Base-by-base conservation (phyloP, 2,888 invertebrate genomes). In the Euphydryas editha region DNA sequence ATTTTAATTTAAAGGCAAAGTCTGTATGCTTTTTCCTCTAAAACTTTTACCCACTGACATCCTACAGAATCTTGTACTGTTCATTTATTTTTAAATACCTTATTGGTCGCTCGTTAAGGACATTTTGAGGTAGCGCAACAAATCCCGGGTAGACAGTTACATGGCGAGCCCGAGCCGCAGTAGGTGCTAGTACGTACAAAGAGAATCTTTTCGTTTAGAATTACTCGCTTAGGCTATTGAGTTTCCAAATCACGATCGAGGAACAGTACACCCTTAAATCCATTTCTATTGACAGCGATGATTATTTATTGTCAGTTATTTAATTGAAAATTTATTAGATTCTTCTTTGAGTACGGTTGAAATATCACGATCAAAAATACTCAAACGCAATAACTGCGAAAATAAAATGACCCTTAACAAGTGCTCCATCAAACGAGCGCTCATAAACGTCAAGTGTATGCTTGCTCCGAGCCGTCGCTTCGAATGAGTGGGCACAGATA, bases 91-190 rank as follows among this genome's bases (percentile, higher is more conserved):
- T 72, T 59, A 63, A n/a, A 72, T 76, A 71, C 77, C 78, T 74
- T 76, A 73, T 76, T 79, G 75, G 78, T 76, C 71, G 77, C 79
- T 81, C 81, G 83, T 83, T 82, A 54, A 82, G 75, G 67, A 63
- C 58, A 36, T 58, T 73, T 74, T 74, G 79, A 76, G 75, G 75
- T 75, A 73, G 79, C 65, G 60, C 75, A 79, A 83, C 84, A 83
- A 85, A 86, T 86, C 78, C 77, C 67, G 66, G 24, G 73, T 70
- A 75, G 82, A 82, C 83, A 78, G 78, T 73, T 75, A 85, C 84
- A 83, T 77, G 81, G 79, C 82, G 78, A 83, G 83, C 81, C 77
- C 72, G 80, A 83, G 82, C 82, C 78, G 70, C 72, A 69, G 72
- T 60, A 59, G 62, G 58, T 65, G 62, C 61, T 44, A 54, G 59